These are phyloP conservation scores for Platygyra sinensis DNA, from an alignment of 64 coral and sea anemone genomes.

Conservation along the genomic window DNA sequence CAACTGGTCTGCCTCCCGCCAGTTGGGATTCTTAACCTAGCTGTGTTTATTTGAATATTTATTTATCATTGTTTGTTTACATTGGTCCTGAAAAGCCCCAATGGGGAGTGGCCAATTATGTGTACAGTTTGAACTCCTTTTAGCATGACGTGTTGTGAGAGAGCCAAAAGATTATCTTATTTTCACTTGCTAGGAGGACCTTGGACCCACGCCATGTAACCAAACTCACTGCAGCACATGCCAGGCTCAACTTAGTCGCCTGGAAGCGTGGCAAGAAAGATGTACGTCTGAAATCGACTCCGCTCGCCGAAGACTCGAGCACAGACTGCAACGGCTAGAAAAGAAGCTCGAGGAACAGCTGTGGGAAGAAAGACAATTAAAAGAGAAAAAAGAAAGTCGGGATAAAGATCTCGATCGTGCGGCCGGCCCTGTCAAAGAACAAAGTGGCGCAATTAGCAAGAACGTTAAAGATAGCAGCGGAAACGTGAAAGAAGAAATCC, in stretches of 20 bases:
- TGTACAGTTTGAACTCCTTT: too few relatives aligned
- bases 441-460: constrained; percentile 70
- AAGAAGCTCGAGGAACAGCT: constrained; percentile 74
- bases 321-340: constrained; percentile 73
- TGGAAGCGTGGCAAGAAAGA: constrained; percentile 86
- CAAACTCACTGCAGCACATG: constrained; percentile 67
- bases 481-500: constrained; percentile 73
- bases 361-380: constrained; percentile 52
- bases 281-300: constrained; percentile 84
- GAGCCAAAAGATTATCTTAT: not conserved
- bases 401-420: constrained; percentile 50
- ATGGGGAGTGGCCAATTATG: too few relatives aligned
- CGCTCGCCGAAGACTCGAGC: constrained; percentile 77
- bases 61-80: too few relatives aligned
- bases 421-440: constrained; percentile 52
- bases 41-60: too few relatives aligned
- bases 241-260: constrained; percentile 50
- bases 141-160: too few relatives aligned
- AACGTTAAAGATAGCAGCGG: constrained; percentile 58
- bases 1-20: too few relatives aligned
- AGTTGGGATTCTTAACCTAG: too few relatives aligned
- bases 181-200: constrained; percentile 33
- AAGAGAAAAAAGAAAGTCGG: constrained; percentile 31
- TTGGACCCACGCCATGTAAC: constrained; percentile 45
- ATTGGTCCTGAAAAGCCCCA: too few relatives aligned